Percentiles rank a stretch among this genome's conserved stretches.
Evolutionary conservation across 2,113 vertebrate species (phyloP).

Genomic region (Pygoscelis adeliae): DNA sequence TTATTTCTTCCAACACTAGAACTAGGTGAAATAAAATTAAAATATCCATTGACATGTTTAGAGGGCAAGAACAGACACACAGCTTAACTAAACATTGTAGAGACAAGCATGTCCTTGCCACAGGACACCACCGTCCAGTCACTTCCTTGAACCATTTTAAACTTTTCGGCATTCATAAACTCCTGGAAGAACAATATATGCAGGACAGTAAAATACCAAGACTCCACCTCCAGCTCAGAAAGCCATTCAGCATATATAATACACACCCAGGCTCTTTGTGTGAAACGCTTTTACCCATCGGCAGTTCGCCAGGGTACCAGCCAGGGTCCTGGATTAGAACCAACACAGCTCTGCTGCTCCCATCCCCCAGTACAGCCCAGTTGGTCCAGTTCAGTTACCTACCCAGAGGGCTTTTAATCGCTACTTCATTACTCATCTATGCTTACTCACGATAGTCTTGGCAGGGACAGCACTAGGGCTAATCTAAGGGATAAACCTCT

Average conservation of each 20-base stretch:
- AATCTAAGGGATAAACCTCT: not conserved
- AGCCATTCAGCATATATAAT: accelerated
- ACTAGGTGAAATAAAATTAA: not conserved
- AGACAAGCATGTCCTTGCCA: not conserved
- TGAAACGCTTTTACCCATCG: not conserved
- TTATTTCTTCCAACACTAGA: not conserved
- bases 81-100: not conserved
- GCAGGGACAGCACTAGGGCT: not conserved
- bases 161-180: not conserved
- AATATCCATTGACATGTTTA: not conserved
- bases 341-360: not conserved
- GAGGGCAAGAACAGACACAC: not conserved
- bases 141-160: not conserved
- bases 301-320: not conserved
- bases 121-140: not conserved
- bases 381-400: not conserved
- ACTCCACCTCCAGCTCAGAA: not conserved
- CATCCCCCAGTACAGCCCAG: not conserved
- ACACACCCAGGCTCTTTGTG: not conserved
- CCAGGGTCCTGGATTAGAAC: not conserved
- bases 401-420: not conserved
- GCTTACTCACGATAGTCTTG: not conserved
- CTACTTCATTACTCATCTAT: accelerated
- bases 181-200: not conserved
- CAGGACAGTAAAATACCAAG: not conserved